Conservation (phyloP, 2,113 vertebrate species). For the Parotia lawesii region DNA sequence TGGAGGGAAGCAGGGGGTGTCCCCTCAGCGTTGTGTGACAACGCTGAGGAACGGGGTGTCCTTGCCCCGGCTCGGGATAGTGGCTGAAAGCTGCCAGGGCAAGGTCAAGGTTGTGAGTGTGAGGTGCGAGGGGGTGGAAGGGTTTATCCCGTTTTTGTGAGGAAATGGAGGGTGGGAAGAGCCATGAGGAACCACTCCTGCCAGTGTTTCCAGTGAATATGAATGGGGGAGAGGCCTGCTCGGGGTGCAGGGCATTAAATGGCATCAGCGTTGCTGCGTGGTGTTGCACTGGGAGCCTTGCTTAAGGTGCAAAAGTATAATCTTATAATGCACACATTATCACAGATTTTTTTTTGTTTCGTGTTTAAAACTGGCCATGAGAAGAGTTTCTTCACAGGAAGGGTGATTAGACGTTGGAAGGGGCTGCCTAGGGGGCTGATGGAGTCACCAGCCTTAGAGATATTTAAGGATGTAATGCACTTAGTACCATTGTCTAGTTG, state of each 20-base stretch:
- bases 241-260: rapidly evolving
- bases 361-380: rapidly evolving
- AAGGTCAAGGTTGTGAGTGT: background rate
- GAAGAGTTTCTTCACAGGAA: rapidly evolving
- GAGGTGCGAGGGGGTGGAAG: too few relatives aligned
- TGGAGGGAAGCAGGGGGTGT: rapidly evolving
- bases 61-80: rapidly evolving
- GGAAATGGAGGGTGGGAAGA: rapidly evolving
- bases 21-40: rapidly evolving
- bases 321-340: rapidly evolving
- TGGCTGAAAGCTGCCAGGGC: background rate
- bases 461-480: background rate
- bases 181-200: rapidly evolving
- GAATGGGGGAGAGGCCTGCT: background rate
- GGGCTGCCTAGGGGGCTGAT: rapidly evolving
- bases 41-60: background rate
- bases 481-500: background rate
- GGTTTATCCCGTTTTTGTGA: rapidly evolving
- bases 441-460: rapidly evolving
- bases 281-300: rapidly evolving
- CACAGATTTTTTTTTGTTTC: rapidly evolving
- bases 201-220: background rate
- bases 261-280: rapidly evolving
- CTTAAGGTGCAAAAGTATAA: rapidly evolving
- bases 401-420: background rate